Conservation (phyloP, 2,113 vertebrate genomes). For the Spea multiplicata region DNA sequence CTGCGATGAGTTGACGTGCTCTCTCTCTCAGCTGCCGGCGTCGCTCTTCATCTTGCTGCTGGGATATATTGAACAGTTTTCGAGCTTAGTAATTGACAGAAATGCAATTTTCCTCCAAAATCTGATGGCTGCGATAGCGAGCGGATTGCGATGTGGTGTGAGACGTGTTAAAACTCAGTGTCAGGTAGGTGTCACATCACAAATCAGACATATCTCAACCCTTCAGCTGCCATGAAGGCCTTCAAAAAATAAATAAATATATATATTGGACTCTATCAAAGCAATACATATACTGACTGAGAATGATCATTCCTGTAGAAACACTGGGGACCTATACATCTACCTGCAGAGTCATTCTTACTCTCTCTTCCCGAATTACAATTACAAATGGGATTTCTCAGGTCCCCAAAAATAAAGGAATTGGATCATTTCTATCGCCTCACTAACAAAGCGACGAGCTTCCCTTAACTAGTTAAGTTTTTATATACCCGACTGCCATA, state of each 20-base stretch:
- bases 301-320: too few relatives aligned
- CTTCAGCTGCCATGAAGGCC: neutral
- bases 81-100: constrained; percentile 95
- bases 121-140: constrained; percentile 88
- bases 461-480: too few relatives aligned
- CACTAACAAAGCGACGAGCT: too few relatives aligned
- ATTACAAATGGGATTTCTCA: too few relatives aligned
- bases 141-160: constrained; percentile 73
- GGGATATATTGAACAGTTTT: constrained; percentile 92
- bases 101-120: constrained; percentile 96
- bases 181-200: constrained; percentile 70
- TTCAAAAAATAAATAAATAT: neutral
- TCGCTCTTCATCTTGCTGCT: constrained; percentile 97
- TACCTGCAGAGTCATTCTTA: too few relatives aligned
- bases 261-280: neutral
- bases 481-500: too few relatives aligned
- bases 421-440: too few relatives aligned
- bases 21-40: constrained; percentile 93
- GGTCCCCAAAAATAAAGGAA: too few relatives aligned
- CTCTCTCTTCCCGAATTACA: too few relatives aligned
- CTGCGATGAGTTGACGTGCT: constrained; percentile 97
- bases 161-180: constrained; percentile 71
- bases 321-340: too few relatives aligned
- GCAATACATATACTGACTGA: neutral
- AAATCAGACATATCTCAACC: constrained; percentile 49